Percentiles rank a stretch among this genome's conserved stretches.
These are phyloP conservation scores for Chionoecetes opilio DNA, from an alignment of 1,140 invertebrate species.

Conservation along the genomic window DNA sequence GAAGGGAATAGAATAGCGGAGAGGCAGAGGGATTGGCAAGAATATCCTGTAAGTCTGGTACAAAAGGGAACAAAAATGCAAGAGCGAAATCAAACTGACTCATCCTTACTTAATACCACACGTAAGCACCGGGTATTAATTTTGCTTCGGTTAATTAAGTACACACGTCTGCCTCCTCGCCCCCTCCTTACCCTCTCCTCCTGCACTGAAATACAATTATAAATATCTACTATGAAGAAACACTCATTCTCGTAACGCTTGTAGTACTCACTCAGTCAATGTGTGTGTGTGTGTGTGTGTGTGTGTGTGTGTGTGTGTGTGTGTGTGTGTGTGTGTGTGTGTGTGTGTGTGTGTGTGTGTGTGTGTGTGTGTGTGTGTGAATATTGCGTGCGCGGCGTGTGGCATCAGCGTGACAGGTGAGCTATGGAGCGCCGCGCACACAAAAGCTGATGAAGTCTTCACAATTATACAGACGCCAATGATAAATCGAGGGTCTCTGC, in stretches of 20 bases:
- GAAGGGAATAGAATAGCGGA: too few relatives aligned
- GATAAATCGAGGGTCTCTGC: slow-evolving; percentile 61
- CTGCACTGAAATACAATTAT: too few relatives aligned
- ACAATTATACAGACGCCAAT: slow-evolving; percentile 73
- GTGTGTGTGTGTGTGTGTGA: not conserved
- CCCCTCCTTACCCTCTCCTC: too few relatives aligned
- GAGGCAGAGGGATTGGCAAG: too few relatives aligned
- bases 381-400: slow-evolving; percentile 48
- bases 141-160: not conserved
- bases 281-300: not conserved
- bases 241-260: too few relatives aligned
- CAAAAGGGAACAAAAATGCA: too few relatives aligned
- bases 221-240: too few relatives aligned
- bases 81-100: not conserved
- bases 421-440: slow-evolving; percentile 52
- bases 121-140: not conserved
- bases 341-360: slow-evolving; percentile 6
- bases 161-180: not conserved
- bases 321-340: not conserved
- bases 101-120: not conserved
- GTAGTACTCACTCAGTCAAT: too few relatives aligned
- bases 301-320: slow-evolving; percentile 37
- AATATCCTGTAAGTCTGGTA: too few relatives aligned
- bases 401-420: slow-evolving; percentile 74
- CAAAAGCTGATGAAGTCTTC: slow-evolving; percentile 76